Evolutionary conservation across 2,888 invertebrate species (phyloP).

Genomic region (Diaphora mendica): DNA sequence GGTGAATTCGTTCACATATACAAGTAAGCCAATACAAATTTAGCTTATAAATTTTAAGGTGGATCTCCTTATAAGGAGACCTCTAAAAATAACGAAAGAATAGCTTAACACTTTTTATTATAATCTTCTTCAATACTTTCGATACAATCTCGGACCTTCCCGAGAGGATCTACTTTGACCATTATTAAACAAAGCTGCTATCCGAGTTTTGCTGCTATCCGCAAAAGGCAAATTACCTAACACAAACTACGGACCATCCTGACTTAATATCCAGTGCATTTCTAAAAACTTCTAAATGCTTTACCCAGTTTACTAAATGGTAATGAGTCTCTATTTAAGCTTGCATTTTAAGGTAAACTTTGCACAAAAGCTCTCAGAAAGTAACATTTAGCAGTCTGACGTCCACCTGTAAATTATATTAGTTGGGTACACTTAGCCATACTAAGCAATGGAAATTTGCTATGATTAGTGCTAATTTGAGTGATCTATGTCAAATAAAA

Average conservation of each 20-base stretch:
- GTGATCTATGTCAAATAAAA: background rate
- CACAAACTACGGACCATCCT: background rate
- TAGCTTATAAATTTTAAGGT: too few relatives aligned
- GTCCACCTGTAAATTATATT: conserved; percentile 11
- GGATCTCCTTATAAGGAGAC: too few relatives aligned
- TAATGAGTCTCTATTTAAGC: conserved; percentile 9
- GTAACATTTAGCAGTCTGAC: background rate
- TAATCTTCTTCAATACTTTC: background rate
- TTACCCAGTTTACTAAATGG: background rate
- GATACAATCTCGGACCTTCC: background rate
- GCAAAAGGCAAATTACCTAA: background rate
- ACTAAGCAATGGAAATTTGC: background rate
- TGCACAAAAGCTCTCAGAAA: conserved; percentile 8
- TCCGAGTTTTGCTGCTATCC: background rate
- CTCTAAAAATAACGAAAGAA: too few relatives aligned
- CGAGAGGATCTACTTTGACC: background rate
- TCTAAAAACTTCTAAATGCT: conserved; percentile 2
- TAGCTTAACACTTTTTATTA: too few relatives aligned
- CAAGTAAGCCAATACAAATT: too few relatives aligned
- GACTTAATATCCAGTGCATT: background rate
- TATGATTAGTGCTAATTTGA: background rate
- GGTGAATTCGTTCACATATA: too few relatives aligned
- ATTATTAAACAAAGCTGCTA: background rate
- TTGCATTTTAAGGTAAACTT: conserved; percentile 8
- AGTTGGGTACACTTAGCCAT: background rate